Evolutionary conservation across 2,113 vertebrate genomes (phyloP).

Genomic region (Grallaria varia): DNA sequence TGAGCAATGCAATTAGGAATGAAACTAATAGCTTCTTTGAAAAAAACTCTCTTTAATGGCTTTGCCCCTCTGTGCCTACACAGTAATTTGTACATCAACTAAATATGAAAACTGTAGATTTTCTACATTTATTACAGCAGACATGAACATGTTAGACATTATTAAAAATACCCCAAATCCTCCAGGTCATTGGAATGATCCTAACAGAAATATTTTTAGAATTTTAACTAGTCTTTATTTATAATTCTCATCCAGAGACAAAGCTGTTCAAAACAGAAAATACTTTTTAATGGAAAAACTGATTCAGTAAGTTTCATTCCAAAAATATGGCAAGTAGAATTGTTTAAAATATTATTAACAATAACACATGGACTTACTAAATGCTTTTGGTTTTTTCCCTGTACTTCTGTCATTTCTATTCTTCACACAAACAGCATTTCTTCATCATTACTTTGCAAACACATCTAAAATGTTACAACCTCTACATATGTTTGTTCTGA

Average conservation of each 20-base stretch:
- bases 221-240: not conserved
- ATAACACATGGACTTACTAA: not conserved
- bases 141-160: not conserved
- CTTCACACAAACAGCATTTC: not conserved
- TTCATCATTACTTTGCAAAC: not conserved
- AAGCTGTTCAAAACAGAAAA: not conserved
- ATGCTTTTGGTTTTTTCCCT: not conserved
- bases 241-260: not conserved
- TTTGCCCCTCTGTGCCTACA: not conserved
- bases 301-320: not conserved
- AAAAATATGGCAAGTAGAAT: not conserved
- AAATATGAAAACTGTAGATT: not conserved
- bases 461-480: not conserved
- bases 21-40: not conserved
- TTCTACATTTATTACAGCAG: not conserved
- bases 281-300: not conserved
- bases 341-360: not conserved
- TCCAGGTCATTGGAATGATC: not conserved
- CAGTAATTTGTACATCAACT: constrained; percentile 13
- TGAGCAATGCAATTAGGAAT: constrained; percentile 29
- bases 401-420: not conserved
- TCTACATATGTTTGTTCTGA: not conserved
- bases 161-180: not conserved
- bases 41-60: not conserved
- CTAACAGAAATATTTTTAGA: not conserved